These are phyloP conservation scores for Anolis apletophallus DNA, from an alignment of 2,797 vertebrate species.

Conservation along the genomic window DNA sequence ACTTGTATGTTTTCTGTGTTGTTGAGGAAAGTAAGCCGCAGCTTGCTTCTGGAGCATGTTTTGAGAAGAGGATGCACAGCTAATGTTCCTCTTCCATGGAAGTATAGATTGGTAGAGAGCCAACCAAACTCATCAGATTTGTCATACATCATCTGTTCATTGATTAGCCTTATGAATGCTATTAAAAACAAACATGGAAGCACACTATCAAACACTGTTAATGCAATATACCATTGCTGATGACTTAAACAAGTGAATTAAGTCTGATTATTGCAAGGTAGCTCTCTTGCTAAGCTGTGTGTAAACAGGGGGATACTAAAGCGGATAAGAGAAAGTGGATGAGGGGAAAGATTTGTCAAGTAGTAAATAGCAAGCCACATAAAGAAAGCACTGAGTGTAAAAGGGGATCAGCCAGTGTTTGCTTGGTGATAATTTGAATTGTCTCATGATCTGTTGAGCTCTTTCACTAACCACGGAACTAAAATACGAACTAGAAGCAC, in stretches of 20 bases:
- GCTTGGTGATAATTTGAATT: background rate
- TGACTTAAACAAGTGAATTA: slow-evolving; percentile 1
- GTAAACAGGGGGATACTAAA: background rate
- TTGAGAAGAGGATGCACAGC: background rate
- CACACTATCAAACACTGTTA: background rate
- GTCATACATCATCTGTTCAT: background rate
- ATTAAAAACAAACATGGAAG: background rate
- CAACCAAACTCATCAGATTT: background rate
- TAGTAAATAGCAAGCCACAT: background rate
- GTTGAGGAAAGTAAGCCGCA: background rate
- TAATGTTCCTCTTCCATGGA: background rate
- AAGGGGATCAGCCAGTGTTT: slow-evolving; percentile 2
- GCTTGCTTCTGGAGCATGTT: background rate
- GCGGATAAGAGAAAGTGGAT: background rate
- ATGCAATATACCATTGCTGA: background rate
- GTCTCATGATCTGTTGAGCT: background rate
- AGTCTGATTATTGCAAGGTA: slow-evolving; percentile 3
- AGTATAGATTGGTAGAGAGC: background rate
- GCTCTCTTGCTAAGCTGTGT: background rate
- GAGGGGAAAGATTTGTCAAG: background rate
- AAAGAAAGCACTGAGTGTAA: background rate
- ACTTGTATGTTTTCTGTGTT: background rate
- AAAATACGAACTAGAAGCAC: background rate
- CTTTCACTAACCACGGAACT: background rate
- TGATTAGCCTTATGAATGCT: background rate